Evolutionary conservation across 2,113 vertebrate species (phyloP), one percentile per base, ranked within the genome.

Genomic region (Aythya baeri): DNA sequence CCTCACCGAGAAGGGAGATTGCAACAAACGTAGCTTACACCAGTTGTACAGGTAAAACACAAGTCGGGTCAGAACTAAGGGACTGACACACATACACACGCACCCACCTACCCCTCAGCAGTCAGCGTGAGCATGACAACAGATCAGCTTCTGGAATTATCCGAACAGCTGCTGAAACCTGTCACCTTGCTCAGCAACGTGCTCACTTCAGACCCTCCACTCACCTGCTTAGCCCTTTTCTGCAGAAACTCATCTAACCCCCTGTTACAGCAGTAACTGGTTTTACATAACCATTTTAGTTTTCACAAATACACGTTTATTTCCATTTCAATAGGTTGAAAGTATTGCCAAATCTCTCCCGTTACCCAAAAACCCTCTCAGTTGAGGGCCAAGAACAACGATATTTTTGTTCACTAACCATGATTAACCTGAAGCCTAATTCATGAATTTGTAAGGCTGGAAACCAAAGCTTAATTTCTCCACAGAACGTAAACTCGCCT

Each of bases 381-480:
- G 34, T 17, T 70, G 73, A 84, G 20, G 8, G 65, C 18, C 17
- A 82, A 68, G 29, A 59, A 62, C 1, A 88, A 62, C 2, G 31
- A 1, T 20, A 86, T 44, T 46, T 75, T 46, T 75, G 14, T 43
- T 75, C 66, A 36, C 17, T n/a, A 78, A n/a, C 12, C 29, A 58
- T 29, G 29, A 91, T 52, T 52, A 25, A 46, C 29, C 29, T 57
- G 11, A 52, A 66, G 52, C 65, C 81, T 91, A 68, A 82, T 1
- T 65, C 43, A 52, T 29, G 4, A 65, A 52, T n/a, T 27, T 41
- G 8, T n/a, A 88, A 74, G 57, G 38, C 52, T 72, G 20, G 68
- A 88, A 91, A 84, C 6, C 17, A 86, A 68, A 80, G 58, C 44
- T 74, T 80, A 27, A 18, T 55, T 83, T 84, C 44, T 75, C 21